Percentiles rank a stretch among this genome's conserved stretches.
Conservation (phyloP, 2,888 invertebrate genomes). For the Mactromeris polynyma region DNA sequence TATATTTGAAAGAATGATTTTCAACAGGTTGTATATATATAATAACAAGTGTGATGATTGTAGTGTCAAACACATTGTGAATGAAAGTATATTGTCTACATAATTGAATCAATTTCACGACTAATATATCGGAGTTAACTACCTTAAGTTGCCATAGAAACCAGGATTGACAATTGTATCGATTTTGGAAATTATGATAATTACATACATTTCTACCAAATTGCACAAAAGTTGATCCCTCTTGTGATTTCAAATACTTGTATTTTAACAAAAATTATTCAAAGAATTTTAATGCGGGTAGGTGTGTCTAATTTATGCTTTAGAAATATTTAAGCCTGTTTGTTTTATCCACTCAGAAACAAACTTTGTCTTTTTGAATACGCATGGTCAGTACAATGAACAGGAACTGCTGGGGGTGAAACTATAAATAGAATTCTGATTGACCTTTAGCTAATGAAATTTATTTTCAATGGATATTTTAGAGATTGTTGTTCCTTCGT, state of each 20-base stretch:
- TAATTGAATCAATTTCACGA: not conserved
- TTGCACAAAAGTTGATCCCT: too few relatives aligned
- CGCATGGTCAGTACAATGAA: not conserved
- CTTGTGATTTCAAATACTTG: not conserved
- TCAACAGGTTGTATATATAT: constrained; percentile 6
- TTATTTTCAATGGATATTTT: too few relatives aligned
- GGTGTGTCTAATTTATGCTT: not conserved
- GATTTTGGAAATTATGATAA: too few relatives aligned
- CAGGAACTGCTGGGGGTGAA: not conserved
- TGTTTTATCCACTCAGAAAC: not conserved
- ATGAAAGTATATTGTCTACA: not conserved
- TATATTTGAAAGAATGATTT: not conserved
- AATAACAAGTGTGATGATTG: not conserved
- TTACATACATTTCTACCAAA: too few relatives aligned
- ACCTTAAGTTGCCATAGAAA: too few relatives aligned
- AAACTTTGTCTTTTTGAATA: not conserved
- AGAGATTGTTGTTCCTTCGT: too few relatives aligned
- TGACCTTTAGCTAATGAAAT: too few relatives aligned
- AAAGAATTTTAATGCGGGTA: not conserved
- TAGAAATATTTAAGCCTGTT: too few relatives aligned
- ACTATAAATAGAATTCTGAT: too few relatives aligned
- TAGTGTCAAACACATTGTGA: constrained; percentile 1
- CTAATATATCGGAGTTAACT: not conserved
- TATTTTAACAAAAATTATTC: not conserved
- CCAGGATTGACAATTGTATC: too few relatives aligned